Percentiles rank a stretch among this genome's conserved stretches.
Evolutionary conservation across 2,113 vertebrate species (phyloP).

Genomic region (Isichthys henryi): DNA sequence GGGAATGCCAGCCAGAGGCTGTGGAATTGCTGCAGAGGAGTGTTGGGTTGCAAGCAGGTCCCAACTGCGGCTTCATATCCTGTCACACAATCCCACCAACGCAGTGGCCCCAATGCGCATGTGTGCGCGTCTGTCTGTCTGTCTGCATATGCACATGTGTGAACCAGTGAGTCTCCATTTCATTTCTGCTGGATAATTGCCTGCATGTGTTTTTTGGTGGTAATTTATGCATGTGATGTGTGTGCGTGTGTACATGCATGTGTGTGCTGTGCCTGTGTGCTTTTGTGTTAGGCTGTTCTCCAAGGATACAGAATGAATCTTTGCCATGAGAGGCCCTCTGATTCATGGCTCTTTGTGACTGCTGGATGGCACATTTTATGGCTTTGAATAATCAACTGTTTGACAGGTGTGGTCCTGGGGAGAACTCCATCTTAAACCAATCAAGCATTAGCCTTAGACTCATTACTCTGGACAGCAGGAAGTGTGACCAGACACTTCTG

Average conservation of each 20-base stretch:
- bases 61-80: neutral
- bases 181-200: neutral
- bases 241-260: conserved; percentile 6
- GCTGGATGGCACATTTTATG: conserved; percentile 60
- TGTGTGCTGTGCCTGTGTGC: neutral
- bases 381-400: conserved; percentile 38
- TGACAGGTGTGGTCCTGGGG: conserved; percentile 50
- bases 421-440: conserved; percentile 55
- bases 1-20: conserved; percentile 41
- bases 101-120: neutral
- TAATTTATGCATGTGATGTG: neutral
- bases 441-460: conserved; percentile 39
- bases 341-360: conserved; percentile 56
- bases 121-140: neutral
- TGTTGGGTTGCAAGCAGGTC: conserved; percentile 43
- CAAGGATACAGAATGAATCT: conserved; percentile 66
- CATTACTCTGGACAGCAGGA: conserved; percentile 18
- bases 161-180: neutral
- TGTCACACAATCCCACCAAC: conserved; percentile 18
- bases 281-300: conserved; percentile 31
- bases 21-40: conserved; percentile 51
- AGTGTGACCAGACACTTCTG: conserved; percentile 11
- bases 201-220: conserved; percentile 12
- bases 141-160: neutral
- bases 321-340: conserved; percentile 54